Conservation (phyloP, 2,888 invertebrate species). For the Patella depressa region DNA sequence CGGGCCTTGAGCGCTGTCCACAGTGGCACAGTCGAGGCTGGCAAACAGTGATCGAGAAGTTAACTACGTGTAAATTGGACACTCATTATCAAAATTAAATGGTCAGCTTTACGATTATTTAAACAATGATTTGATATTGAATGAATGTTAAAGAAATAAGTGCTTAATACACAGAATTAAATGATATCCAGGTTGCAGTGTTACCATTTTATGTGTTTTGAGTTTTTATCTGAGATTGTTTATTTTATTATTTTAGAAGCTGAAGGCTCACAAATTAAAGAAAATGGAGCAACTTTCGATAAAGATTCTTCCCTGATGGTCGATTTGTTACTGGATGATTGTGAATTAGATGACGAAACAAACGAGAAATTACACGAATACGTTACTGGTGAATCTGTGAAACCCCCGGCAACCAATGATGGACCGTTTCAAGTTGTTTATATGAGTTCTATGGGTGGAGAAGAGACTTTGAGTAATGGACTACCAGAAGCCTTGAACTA, state of each 20-base stretch:
- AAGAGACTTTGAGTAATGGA: neutral
- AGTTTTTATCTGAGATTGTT: too few species aligned
- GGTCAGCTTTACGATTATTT: neutral
- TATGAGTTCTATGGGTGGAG: constrained; percentile 8
- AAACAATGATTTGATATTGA: neutral
- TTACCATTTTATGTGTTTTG: too few species aligned
- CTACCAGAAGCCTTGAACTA: neutral
- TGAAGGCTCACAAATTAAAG: constrained; percentile 21
- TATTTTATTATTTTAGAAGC: too few species aligned
- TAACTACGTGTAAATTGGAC: too few species aligned
- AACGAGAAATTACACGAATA: constrained; percentile 53
- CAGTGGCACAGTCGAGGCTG: too few species aligned
- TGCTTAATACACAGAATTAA: too few species aligned
- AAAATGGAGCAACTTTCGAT: constrained; percentile 51
- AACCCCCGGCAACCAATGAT: constrained; percentile 33
- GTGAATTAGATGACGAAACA: constrained; percentile 52
- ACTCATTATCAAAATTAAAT: too few species aligned
- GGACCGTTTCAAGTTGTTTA: constrained; percentile 21
- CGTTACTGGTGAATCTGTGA: constrained; percentile 46
- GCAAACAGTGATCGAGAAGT: too few species aligned
- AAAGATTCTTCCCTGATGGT: constrained; percentile 61
- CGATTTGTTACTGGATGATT: constrained; percentile 61
- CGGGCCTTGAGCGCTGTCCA: too few species aligned
- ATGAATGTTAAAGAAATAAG: too few species aligned
- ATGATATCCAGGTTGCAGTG: too few species aligned